Conservation (phyloP, 2,113 vertebrate genomes). For the Tyto alba region DNA sequence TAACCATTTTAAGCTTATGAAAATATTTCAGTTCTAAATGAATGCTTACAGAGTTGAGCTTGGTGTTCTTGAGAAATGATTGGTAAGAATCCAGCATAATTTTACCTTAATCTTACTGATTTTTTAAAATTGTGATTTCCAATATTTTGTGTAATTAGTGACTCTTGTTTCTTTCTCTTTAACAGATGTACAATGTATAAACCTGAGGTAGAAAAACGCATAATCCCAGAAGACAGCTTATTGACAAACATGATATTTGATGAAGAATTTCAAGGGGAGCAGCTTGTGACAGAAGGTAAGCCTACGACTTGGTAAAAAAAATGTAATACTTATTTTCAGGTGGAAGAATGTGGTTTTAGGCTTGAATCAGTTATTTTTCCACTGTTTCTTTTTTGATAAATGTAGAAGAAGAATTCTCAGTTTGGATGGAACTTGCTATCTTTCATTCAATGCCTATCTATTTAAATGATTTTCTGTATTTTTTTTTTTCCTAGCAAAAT, state of each 20-base stretch:
- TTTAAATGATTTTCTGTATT: not conserved
- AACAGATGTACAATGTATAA: conserved; percentile 70
- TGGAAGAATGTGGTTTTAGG: not conserved
- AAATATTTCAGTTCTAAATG: not conserved
- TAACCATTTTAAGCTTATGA: not conserved
- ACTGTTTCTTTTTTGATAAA: not conserved
- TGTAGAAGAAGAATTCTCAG: not conserved
- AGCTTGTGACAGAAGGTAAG: conserved; percentile 82
- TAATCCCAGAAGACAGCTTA: conserved; percentile 81
- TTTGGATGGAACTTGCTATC: not conserved
- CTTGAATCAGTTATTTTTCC: not conserved
- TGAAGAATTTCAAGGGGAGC: conserved; percentile 86
- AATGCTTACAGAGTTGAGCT: not conserved
- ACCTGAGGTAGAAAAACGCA: conserved; percentile 66
- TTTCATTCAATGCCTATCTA: not conserved
- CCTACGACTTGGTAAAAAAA: not conserved
- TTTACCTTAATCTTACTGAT: rapidly evolving
- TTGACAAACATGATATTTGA: conserved; percentile 81
- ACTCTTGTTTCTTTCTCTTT: not conserved
- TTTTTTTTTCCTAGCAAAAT: not conserved
- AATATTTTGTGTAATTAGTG: not conserved
- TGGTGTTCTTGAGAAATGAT: not conserved
- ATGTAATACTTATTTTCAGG: rapidly evolving
- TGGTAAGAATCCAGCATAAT: too few relatives aligned
- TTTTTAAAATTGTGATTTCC: not conserved